Evolutionary conservation across 2,888 invertebrate species (phyloP), one percentile per base, ranked within the genome.

Genomic region (Epirrhoe alternata): DNA sequence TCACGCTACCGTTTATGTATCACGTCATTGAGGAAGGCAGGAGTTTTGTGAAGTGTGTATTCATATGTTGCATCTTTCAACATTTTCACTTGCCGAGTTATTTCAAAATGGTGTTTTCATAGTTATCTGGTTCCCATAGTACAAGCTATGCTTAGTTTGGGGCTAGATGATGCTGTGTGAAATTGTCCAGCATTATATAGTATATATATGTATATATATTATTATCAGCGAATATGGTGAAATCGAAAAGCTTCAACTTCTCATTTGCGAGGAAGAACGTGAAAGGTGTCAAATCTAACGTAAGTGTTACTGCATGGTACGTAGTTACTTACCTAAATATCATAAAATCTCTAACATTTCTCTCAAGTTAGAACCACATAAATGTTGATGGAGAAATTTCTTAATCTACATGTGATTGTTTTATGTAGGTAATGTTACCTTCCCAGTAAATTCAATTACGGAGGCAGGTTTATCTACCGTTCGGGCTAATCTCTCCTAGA

Each of bases 241-340:
- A 73, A 70, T 57, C 71, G 17, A 71, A 65, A 61, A 66, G 69
- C 42, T 71, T 71, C 45, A 69, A 42, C 61, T 65, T 70, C 64
- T 62, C 72, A 14, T 61, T 74, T 62, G 53, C 66, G 24, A 68
- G 67, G 64, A 72, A 65, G 61, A 65, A 47, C 47, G 63, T 42
- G 66, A 66, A 58, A 62, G 35, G 61, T 69, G 64, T 53, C 42
- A 74, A 74, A 33, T 70, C 66, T 58, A 68, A 69, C 53, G 74
- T 74, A 71, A 73, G 74, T 71, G 38, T 42, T 12, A 42, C 2
- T 5, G 12, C 12, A 12, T 12, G 38, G 12, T 12, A 42, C 38
- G 33, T 33, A 33, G 33, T 33, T 33, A 33, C 6, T 33, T 42
- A 10, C 12, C 12, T 4, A 42, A 12, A 42, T 8, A 42, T 42